phyloP scores from a whole-genome alignment of 2,113 vertebrate species.

The Bos javanicus region DNA sequence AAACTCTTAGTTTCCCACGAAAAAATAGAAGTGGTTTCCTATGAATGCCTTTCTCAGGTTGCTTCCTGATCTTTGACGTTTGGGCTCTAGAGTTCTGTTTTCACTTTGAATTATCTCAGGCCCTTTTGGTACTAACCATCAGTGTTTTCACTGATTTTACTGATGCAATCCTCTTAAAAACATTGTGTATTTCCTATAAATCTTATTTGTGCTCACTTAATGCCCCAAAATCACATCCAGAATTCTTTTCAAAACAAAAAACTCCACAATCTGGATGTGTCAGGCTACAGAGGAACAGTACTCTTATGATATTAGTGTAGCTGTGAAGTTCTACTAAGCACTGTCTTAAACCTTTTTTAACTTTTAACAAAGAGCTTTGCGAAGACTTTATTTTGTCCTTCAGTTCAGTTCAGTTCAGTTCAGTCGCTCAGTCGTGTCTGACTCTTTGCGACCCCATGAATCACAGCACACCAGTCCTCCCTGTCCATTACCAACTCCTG shows the following conservation, averaged over 20 bases:
- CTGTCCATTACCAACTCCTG: too few species aligned
- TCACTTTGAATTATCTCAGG: neutral
- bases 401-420: too few species aligned
- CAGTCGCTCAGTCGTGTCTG: rapidly evolving
- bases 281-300: neutral
- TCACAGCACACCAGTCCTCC: too few species aligned
- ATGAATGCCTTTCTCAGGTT: neutral
- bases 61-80: neutral
- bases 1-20: neutral
- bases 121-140: neutral
- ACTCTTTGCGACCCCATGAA: too few species aligned
- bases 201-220: neutral
- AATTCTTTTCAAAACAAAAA: neutral
- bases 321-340: neutral
- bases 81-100: neutral
- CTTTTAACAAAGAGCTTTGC: neutral
- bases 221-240: neutral
- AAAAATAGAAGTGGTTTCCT: neutral
- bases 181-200: neutral
- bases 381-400: neutral
- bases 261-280: neutral
- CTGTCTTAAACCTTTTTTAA: neutral
- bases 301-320: neutral
- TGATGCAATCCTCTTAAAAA: neutral
- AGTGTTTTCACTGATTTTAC: neutral